Evolutionary conservation across 2,888 invertebrate species (phyloP).

Genomic region (Leptogaster cylindrica): DNA sequence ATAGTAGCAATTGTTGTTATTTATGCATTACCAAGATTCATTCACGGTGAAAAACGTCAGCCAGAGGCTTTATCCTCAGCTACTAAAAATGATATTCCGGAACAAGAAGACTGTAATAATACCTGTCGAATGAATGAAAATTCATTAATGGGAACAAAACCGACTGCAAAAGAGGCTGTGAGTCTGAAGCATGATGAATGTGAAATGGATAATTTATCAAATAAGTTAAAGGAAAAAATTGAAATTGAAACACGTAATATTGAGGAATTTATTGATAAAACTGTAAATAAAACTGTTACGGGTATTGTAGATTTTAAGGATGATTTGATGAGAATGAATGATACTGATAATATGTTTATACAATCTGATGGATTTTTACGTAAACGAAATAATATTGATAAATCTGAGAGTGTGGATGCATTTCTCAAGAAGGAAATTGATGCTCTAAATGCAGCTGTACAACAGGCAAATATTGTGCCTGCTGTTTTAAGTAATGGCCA

Average conservation of each 20-base stretch:
- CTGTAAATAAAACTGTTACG: slow-evolving; percentile 58
- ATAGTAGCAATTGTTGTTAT: slow-evolving; percentile 58
- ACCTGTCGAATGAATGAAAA: slow-evolving; percentile 16
- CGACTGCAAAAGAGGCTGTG: slow-evolving; percentile 56
- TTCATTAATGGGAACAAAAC: slow-evolving; percentile 41
- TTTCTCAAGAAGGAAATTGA: slow-evolving; percentile 62
- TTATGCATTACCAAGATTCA: slow-evolving; percentile 58
- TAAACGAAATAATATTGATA: slow-evolving; percentile 52
- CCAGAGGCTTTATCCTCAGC: background rate
- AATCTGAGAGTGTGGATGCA: slow-evolving; percentile 50
- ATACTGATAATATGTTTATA: slow-evolving; percentile 50
- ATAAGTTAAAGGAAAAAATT: slow-evolving; percentile 60
- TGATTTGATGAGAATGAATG: slow-evolving; percentile 59
- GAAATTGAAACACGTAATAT: slow-evolving; percentile 61
- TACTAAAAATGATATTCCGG: slow-evolving; percentile 25
- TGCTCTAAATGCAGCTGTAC: slow-evolving; percentile 61
- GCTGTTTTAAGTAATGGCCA: slow-evolving; percentile 62
- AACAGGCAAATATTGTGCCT: slow-evolving; percentile 61
- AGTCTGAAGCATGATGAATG: slow-evolving; percentile 60
- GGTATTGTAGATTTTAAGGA: slow-evolving; percentile 62
- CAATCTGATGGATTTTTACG: slow-evolving; percentile 54
- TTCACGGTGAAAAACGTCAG: slow-evolving; percentile 51
- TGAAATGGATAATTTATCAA: slow-evolving; percentile 61
- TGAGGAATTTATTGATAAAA: slow-evolving; percentile 63
- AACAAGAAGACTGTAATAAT: background rate